Evolutionary conservation across 2,113 vertebrate genomes (phyloP).

Genomic region (Menidia beryllina): DNA sequence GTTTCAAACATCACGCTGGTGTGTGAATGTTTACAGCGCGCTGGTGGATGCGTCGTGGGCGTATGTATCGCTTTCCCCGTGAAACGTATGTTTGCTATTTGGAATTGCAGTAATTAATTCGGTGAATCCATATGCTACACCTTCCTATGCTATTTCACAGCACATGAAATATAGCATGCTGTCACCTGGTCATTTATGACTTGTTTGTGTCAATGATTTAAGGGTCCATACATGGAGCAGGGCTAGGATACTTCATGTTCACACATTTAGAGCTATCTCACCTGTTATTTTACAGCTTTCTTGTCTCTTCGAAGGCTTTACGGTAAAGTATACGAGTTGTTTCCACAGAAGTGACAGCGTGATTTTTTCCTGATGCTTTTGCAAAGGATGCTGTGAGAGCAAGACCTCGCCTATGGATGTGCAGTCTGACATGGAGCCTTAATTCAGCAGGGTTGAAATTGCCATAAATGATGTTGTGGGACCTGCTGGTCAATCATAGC

Average conservation of each 20-base stretch:
- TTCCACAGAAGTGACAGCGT: conserved; percentile 32
- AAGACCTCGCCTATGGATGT: conserved; percentile 14
- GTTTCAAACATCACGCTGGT: conserved; percentile 24
- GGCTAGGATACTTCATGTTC: conserved; percentile 30
- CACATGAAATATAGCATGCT: background rate
- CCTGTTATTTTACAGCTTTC: conserved; percentile 31
- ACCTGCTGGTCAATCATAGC: conserved; percentile 67
- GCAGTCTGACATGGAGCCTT: conserved; percentile 36
- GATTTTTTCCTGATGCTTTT: conserved; percentile 40
- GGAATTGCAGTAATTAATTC: conserved; percentile 28
- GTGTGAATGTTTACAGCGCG: conserved; percentile 25
- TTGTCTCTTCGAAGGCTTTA: conserved; percentile 29
- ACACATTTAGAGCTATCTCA: conserved; percentile 50
- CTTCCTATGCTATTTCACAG: background rate
- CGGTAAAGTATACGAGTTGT: conserved; percentile 6
- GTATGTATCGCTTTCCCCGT: conserved; percentile 30
- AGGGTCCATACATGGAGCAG: conserved; percentile 37
- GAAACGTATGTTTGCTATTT: conserved; percentile 34
- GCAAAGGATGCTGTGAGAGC: conserved; percentile 23
- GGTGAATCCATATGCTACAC: conserved; percentile 28
- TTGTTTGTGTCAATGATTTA: conserved; percentile 47
- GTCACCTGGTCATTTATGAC: conserved; percentile 40
- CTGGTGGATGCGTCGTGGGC: conserved; percentile 36
- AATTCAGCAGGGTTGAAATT: conserved; percentile 38
- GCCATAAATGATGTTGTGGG: conserved; percentile 20